Base-by-base conservation (phyloP, 1,140 invertebrate species). In the Adoxophyes honmai region DNA sequence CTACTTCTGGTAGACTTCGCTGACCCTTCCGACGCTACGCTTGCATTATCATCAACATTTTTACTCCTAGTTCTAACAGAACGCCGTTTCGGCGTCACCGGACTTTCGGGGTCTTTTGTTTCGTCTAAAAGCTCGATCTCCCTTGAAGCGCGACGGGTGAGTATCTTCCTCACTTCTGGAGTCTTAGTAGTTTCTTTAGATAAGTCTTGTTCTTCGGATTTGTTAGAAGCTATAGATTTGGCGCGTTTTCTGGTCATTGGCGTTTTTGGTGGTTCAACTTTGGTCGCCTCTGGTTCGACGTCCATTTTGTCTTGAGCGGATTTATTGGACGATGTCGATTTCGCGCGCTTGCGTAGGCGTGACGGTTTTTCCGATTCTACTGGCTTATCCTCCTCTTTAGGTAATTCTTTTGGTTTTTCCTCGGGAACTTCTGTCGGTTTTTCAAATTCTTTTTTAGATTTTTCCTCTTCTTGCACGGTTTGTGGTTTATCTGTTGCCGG, bases 31-130 rank as follows among this genome's bases (percentile, higher is more conserved):
- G 80, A 83, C 1, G 65, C 70, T 0, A 83, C 68, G 36, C 77
- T 85, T 9, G 64, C 68, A 34, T 70, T 80, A 60, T 87, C 79
- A 52, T 88, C 85, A 0, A 76, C 59, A 53, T 76, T 79, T 39
- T 78, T 85, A 55, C 70, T 80, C 53, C 62, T 70, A 51, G 73
- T 58, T 42, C 81, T 68, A 38, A 66, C 72, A 0, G 74, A 60
- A 2, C 81, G 63, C 36, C 80, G 62, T 56, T 66, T 77, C 8
- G 85, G 80, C 4, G 81, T 86, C 5, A 28, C 15, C 0, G 44
- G 18, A n/a, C 52, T 64, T 16, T 78, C 81, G 1, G 39, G n/a
- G n/a, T n/a, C 35, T 11, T 59, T 65, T 14, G 59, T 66, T 34
- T 81, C 75, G 11, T 81, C 77, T 16, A 63, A 35, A 52, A 65